These are phyloP conservation scores for Sebastes fasciatus DNA, from an alignment of 2,113 vertebrate species.

Conservation along the genomic window DNA sequence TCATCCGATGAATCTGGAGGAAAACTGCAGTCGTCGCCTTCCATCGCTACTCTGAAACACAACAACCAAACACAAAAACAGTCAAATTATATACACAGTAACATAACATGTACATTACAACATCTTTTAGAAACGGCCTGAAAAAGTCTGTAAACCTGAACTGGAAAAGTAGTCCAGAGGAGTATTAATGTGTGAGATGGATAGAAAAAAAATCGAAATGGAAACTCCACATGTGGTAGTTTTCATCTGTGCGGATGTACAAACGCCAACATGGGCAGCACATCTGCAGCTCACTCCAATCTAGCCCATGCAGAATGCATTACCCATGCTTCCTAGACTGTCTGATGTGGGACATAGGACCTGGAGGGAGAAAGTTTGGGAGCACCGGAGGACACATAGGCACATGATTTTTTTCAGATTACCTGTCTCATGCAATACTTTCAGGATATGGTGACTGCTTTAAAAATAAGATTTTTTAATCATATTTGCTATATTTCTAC, in stretches of 20 bases:
- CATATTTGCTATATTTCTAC: too few species aligned
- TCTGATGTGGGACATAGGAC: not conserved
- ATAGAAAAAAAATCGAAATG: not conserved
- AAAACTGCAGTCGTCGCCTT: conserved; percentile 83
- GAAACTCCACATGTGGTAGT: not conserved
- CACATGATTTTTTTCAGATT: too few species aligned
- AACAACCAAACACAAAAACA: conserved; percentile 11
- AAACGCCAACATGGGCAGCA: not conserved
- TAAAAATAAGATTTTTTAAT: too few species aligned
- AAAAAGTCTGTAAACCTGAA: not conserved
- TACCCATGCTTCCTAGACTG: not conserved
- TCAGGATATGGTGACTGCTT: too few species aligned
- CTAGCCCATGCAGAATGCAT: not conserved
- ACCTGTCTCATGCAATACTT: too few species aligned
- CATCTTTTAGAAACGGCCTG: not conserved
- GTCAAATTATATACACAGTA: not conserved
- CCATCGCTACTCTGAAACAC: conserved; percentile 85
- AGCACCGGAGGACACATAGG: too few species aligned
- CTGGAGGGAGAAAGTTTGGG: not conserved
- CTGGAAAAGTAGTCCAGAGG: not conserved
- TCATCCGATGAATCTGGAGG: conserved; percentile 81
- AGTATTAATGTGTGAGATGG: too few species aligned
- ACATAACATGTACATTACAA: not conserved
- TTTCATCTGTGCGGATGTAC: not conserved
- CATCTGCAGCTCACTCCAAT: not conserved